These are phyloP conservation scores for Polypterus senegalus DNA, from an alignment of 2,113 vertebrate species.

Conservation along the genomic window DNA sequence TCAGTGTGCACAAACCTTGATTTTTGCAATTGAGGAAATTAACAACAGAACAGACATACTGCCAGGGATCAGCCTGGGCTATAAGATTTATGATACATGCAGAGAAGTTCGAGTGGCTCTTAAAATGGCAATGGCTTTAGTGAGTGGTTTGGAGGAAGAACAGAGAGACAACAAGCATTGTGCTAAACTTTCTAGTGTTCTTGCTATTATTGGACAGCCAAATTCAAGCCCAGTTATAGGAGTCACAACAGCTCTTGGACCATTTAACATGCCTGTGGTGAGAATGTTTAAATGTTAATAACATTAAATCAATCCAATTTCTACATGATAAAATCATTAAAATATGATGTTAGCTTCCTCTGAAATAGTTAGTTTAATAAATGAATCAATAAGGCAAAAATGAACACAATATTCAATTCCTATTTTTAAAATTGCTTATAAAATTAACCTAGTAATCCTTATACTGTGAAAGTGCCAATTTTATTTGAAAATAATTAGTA, in stretches of 20 bases:
- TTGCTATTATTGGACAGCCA: constrained; percentile 4
- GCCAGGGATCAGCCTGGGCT: constrained; percentile 7
- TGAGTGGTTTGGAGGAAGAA: constrained; percentile 3
- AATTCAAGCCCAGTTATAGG: constrained; percentile 4
- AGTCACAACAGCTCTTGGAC: not conserved
- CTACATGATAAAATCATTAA: not conserved
- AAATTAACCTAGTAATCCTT: not conserved
- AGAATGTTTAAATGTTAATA: not conserved
- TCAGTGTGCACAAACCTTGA: constrained; percentile 8
- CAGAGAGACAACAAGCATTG: not conserved
- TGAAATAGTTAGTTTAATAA: not conserved
- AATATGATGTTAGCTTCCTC: not conserved
- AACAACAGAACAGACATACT: constrained; percentile 5
- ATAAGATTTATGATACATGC: constrained; percentile 10
- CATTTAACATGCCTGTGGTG: constrained; percentile 12
- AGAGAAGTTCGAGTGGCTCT: not conserved
- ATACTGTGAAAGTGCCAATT: not conserved
- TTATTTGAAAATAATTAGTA: not conserved
- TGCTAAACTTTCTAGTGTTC: not conserved
- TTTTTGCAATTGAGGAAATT: constrained; percentile 14
- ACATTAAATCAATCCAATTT: not conserved
- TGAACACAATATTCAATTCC: not conserved
- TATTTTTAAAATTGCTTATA: not conserved
- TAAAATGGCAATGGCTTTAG: not conserved
- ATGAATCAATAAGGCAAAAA: not conserved